Base-by-base conservation (phyloP, 2,888 invertebrate species). In the Trisateles emortualis region DNA sequence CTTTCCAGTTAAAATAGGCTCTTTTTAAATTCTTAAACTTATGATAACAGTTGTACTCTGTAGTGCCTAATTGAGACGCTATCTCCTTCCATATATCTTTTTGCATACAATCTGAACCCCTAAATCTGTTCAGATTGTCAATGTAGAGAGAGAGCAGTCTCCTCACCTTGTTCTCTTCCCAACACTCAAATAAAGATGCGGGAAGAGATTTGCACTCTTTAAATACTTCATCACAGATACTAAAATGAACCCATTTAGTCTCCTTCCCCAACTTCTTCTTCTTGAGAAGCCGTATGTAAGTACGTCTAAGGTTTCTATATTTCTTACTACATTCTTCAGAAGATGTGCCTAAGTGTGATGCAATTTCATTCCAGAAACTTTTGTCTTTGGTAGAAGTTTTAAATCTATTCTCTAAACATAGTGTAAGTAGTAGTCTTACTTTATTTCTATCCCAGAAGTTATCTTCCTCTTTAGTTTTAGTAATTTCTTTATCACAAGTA, bases 11-110 rank as follows among this genome's bases (percentile, higher is more conserved):
- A 16, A 87, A 81, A 56, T 92, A 92, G 5, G 89, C 86, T 64
- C 88, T 83, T 69, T 90, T 90, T 46, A 92, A 74, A 64, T 90
- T 90, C 63, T 89, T 91, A 41, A 89, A 92, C 52, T 92, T 92
- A 46, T 91, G 89, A 49, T 91, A 91, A 54, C 91, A 91, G 58
- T 86, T 90, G 42, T 88, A 88, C 41, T 88, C 86, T 1, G 90
- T 88, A 6, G 89, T 88, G 0, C 81, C 81, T 17, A 92, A 54
- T 40, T 82, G 78, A 2, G 62, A 39, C 8, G 90, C 90, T 42
- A 92, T 91, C 17, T 89, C 88, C 59, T 76, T 87, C 92, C 92
- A 92, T n/a, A 91, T 64, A 51, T 92, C 90, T 68, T 88, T 91
- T 52, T 90, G 88, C 16, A 86, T 64, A 52, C 77, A 84, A 36